A percentile compares a stretch with the other conserved stretches of the same genome.
These are phyloP conservation scores for Grus americana DNA, from an alignment of 2,113 vertebrate species.

Conservation along the genomic window DNA sequence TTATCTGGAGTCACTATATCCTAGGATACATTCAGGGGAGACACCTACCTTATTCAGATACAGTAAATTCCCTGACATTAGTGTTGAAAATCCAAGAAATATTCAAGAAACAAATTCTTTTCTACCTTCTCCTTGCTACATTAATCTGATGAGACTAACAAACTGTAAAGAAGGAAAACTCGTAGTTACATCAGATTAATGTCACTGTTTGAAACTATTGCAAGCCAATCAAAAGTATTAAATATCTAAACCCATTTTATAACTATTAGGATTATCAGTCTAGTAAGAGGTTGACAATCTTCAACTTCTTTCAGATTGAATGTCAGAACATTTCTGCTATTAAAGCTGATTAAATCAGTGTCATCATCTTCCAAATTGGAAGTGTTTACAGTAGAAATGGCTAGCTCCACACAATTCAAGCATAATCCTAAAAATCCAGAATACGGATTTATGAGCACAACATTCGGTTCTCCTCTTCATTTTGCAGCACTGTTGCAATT, in stretches of 20 bases:
- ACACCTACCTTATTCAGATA: neutral
- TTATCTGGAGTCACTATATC: neutral
- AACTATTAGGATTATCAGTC: neutral
- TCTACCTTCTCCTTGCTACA: neutral
- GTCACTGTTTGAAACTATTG: constrained; percentile 17
- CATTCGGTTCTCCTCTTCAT: neutral
- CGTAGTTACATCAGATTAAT: constrained; percentile 50
- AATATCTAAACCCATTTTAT: constrained; percentile 6
- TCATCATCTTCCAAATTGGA: neutral
- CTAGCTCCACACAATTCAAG: neutral
- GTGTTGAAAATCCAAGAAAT: neutral
- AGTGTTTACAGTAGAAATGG: neutral
- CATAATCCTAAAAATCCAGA: neutral
- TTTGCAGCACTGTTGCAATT: neutral
- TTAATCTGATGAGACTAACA: neutral
- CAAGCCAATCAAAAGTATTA: constrained; percentile 19
- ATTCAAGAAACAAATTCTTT: neutral
- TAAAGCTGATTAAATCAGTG: constrained; percentile 29
- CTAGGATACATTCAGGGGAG: neutral
- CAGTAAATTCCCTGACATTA: neutral
- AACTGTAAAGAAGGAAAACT: neutral
- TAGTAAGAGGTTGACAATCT: neutral
- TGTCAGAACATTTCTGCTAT: constrained; percentile 23
- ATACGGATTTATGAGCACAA: neutral
- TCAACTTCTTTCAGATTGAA: constrained; percentile 20